Conservation (phyloP, 1,140 invertebrate species). For the Bursaphelenchus mucronatus region DNA sequence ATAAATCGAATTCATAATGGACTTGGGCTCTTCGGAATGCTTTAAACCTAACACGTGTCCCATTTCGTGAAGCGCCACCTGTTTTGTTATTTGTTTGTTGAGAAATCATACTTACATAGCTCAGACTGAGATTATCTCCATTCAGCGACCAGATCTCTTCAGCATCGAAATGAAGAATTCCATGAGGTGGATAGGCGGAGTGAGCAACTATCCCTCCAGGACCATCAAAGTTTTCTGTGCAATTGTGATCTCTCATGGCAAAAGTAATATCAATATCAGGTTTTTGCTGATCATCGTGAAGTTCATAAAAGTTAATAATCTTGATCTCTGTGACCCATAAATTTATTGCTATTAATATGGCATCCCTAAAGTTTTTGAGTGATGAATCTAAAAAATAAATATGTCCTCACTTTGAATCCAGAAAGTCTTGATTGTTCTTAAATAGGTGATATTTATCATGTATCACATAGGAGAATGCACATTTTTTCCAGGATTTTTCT, state of each 20-base stretch:
- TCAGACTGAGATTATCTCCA: conserved; percentile 3
- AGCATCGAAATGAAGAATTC: conserved; percentile 26
- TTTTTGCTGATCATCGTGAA: neutral
- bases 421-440: too few species aligned
- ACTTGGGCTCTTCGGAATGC: conserved; percentile 6
- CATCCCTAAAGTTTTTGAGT: too few species aligned
- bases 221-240: conserved; percentile 27
- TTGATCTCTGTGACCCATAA: too few species aligned
- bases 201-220: conserved; percentile 30
- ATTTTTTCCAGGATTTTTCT: too few species aligned
- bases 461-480: too few species aligned
- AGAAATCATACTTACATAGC: neutral
- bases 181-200: conserved; percentile 28
- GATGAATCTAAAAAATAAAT: too few species aligned
- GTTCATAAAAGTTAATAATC: too few species aligned
- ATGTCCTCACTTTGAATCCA: too few species aligned
- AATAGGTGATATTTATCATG: too few species aligned
- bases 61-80: conserved; percentile 10
- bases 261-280: conserved; percentile 35
- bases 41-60: conserved; percentile 11
- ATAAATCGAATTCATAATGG: conserved; percentile 8
- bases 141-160: conserved; percentile 5
- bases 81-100: neutral
- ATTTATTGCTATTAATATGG: too few species aligned
- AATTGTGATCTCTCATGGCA: conserved; percentile 21